Conservation (phyloP, 2,888 invertebrate genomes). For the Aphodius granarius region DNA sequence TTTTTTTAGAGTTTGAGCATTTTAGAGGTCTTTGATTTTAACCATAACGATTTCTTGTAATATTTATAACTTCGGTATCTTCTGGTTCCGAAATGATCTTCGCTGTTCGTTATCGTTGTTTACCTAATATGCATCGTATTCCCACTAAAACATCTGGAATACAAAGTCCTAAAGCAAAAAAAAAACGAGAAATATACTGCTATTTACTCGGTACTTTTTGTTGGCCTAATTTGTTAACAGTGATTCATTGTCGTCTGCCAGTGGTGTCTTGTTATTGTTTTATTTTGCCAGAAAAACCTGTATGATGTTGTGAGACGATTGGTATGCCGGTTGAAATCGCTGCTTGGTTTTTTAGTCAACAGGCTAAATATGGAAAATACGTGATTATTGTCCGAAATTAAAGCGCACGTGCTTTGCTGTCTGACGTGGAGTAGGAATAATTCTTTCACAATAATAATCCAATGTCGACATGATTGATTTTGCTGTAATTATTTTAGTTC, state of each 20-base stretch:
- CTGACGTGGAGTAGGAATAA: neutral
- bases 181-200: neutral
- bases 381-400: neutral
- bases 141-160: neutral
- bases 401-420: neutral
- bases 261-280: neutral
- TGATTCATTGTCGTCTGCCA: neutral
- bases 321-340: neutral
- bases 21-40: neutral
- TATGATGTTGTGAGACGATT: neutral
- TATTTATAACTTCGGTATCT: neutral
- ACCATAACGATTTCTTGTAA: neutral
- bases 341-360: neutral
- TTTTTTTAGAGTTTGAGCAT: too few species aligned
- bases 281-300: neutral
- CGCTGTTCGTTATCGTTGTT: neutral
- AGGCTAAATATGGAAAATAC: neutral
- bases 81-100: neutral
- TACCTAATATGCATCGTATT: neutral
- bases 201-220: neutral
- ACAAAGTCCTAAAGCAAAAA: neutral
- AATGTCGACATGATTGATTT: neutral
- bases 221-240: neutral
- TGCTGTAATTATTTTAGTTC: neutral
- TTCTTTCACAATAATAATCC: neutral